These are phyloP conservation scores for Orientallactaga sibirica DNA, from an alignment of 2,797 vertebrate genomes.

Conservation along the genomic window DNA sequence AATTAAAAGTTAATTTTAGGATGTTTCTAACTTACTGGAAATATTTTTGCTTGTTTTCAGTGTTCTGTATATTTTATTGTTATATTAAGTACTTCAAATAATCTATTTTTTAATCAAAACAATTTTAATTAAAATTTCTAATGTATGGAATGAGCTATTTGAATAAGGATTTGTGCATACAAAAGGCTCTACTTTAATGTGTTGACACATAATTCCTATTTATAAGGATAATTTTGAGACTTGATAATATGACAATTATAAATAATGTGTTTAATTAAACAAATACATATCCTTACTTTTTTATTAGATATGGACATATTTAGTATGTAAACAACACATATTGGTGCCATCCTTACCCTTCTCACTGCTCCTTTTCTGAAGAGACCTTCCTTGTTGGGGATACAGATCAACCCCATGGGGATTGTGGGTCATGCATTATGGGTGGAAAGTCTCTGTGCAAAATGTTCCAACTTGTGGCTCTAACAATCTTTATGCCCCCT, in stretches of 20 bases:
- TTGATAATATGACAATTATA: neutral
- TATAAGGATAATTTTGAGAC: neutral
- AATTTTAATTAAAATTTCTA: too few species aligned
- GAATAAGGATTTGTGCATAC: neutral
- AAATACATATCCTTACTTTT: too few species aligned
- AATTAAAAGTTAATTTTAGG: neutral
- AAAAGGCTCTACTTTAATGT: neutral
- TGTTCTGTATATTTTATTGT: neutral
- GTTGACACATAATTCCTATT: neutral
- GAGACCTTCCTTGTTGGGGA: too few species aligned
- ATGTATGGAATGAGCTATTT: neutral
- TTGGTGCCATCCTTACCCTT: neutral
- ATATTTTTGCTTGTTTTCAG: neutral
- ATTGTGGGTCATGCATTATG: too few species aligned
- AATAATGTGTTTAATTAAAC: neutral
- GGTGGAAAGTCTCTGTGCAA: too few species aligned
- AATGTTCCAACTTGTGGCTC: too few species aligned
- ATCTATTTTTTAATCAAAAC: neutral
- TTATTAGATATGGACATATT: too few species aligned
- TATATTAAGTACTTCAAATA: neutral
- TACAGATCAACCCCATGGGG: too few species aligned
- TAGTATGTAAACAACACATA: neutral
- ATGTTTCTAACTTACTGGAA: neutral
- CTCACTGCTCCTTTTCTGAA: too few species aligned
- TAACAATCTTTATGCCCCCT: too few species aligned